These are phyloP conservation scores for Pitta sordida DNA, from an alignment of 2,113 vertebrate genomes.

Conservation along the genomic window DNA sequence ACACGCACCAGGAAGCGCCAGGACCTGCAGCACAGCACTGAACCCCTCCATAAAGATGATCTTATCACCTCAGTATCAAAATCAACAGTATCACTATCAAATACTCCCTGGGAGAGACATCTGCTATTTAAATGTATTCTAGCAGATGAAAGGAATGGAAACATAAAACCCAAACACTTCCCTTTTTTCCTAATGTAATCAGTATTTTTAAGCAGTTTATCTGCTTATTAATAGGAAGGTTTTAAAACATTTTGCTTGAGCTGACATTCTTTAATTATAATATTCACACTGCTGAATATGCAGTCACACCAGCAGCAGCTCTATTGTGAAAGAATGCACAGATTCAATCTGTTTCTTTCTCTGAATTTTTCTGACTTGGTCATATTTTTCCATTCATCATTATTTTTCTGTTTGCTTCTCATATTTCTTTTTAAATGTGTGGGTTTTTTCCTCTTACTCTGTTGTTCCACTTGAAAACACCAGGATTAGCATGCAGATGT, in stretches of 20 bases:
- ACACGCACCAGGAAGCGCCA: neutral
- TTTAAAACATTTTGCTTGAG: slow-evolving; percentile 60
- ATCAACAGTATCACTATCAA: neutral
- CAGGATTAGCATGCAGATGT: slow-evolving; percentile 63
- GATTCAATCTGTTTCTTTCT: slow-evolving; percentile 60
- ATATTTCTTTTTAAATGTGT: slow-evolving; percentile 27
- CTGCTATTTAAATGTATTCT: slow-evolving; percentile 33
- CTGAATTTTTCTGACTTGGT: slow-evolving; percentile 47
- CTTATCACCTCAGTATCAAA: neutral
- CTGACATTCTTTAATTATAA: slow-evolving; percentile 60
- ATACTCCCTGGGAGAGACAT: slow-evolving; percentile 14
- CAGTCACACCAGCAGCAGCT: slow-evolving; percentile 41
- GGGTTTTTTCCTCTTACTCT: slow-evolving; percentile 12
- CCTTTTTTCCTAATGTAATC: slow-evolving; percentile 14
- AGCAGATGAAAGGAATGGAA: slow-evolving; percentile 16
- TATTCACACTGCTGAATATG: slow-evolving; percentile 54
- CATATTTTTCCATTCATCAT: slow-evolving; percentile 22
- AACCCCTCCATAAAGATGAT: neutral
- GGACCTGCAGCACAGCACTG: neutral
- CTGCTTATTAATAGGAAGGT: slow-evolving; percentile 47
- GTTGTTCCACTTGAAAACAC: slow-evolving; percentile 61
- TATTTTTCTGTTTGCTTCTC: slow-evolving; percentile 54
- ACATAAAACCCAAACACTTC: slow-evolving; percentile 10
- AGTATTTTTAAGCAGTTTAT: slow-evolving; percentile 59
- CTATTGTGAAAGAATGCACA: neutral